Evolutionary conservation across 2,797 vertebrate species (phyloP).

Genomic region (Falco biarmicus): DNA sequence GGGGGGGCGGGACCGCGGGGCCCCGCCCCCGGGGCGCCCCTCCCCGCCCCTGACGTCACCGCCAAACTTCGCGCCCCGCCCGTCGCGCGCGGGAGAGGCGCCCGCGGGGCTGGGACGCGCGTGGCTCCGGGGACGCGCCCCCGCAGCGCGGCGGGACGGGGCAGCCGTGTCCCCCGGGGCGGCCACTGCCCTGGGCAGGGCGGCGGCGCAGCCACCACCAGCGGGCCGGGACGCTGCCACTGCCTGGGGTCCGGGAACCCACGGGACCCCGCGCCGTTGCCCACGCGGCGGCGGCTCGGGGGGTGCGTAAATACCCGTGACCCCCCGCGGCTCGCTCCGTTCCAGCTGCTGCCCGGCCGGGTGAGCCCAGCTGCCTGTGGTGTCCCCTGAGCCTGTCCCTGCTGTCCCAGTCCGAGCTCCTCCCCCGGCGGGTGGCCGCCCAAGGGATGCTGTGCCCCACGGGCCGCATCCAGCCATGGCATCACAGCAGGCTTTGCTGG

Average conservation of each 20-base stretch:
- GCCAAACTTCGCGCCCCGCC: conserved; percentile 28
- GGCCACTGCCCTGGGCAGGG: background rate
- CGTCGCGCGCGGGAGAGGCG: background rate
- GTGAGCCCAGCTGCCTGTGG: background rate
- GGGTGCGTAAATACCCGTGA: too few relatives aligned
- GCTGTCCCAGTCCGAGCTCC: background rate
- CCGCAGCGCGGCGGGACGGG: background rate
- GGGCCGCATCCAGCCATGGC: background rate
- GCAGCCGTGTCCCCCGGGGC: background rate
- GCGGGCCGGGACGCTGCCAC: background rate
- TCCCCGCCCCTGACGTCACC: background rate
- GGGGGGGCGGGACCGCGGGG: background rate
- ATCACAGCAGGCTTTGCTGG: too few relatives aligned
- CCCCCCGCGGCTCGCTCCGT: background rate
- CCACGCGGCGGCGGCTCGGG: too few relatives aligned
- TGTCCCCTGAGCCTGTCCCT: too few relatives aligned
- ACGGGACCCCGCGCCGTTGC: background rate
- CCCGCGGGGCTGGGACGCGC: background rate
- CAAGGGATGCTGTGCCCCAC: background rate
- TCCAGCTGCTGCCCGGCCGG: background rate
- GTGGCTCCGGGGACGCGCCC: background rate
- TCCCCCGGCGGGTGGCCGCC: background rate
- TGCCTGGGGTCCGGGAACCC: background rate
- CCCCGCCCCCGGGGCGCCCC: background rate
- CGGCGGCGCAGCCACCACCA: background rate